Evolutionary conservation across 2,797 vertebrate species (phyloP).

Genomic region (Brachymystax lenok): DNA sequence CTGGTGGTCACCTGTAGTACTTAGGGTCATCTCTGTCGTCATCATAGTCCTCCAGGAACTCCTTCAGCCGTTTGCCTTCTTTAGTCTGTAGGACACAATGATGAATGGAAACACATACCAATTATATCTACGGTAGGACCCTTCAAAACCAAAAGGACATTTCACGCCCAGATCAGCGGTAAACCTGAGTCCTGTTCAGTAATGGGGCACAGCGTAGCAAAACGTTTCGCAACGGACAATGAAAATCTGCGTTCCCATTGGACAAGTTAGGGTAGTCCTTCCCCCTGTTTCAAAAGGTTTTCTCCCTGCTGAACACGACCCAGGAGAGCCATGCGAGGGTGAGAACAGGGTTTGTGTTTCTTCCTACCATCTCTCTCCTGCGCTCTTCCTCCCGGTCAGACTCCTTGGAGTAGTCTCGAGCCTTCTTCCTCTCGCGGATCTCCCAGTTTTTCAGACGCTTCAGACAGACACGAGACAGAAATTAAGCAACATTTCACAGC

Average conservation of each 20-base stretch:
- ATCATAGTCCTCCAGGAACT: constrained; percentile 98
- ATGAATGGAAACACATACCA: constrained; percentile 1
- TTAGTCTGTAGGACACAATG: constrained; percentile 79
- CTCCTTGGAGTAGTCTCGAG: constrained; percentile 93
- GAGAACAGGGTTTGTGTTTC: not conserved
- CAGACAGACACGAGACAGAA: constrained; percentile 23
- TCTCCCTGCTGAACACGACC: too few relatives aligned
- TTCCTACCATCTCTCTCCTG: constrained; percentile 89
- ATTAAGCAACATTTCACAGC: not conserved
- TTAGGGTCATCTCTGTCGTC: constrained; percentile 98
- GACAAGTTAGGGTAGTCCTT: not conserved
- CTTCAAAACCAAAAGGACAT: not conserved
- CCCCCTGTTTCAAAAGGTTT: too few relatives aligned
- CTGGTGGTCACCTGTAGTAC: constrained; percentile 86
- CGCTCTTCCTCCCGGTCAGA: constrained; percentile 94
- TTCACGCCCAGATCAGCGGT: not conserved
- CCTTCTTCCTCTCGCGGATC: constrained; percentile 95
- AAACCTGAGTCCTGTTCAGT: not conserved
- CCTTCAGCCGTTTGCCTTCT: constrained; percentile 96
- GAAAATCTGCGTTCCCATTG: not conserved
- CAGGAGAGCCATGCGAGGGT: not conserved
- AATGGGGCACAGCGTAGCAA: not conserved
- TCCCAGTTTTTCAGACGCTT: constrained; percentile 99
- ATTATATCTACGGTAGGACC: not conserved
- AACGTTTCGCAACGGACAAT: not conserved